Percentiles rank a stretch among this genome's conserved stretches.
These are phyloP conservation scores for Scarus forsteni DNA, from an alignment of 2,797 vertebrate species.

Conservation along the genomic window DNA sequence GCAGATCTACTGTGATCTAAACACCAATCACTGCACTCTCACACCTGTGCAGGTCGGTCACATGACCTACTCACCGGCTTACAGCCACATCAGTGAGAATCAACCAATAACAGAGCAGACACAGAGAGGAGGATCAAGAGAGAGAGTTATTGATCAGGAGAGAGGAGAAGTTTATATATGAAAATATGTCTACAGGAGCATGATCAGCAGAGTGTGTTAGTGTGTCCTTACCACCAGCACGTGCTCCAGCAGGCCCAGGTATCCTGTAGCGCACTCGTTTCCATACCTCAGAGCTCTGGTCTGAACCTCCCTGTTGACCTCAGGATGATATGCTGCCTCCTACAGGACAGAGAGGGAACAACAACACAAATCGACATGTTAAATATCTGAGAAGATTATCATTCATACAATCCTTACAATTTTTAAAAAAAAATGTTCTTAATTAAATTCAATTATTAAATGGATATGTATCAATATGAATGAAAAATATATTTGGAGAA, in stretches of 20 bases:
- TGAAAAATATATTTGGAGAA: too few species aligned
- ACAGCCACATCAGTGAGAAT: conserved; percentile 59
- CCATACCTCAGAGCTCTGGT: conserved; percentile 92
- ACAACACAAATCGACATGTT: background rate
- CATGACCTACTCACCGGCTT: conserved; percentile 87
- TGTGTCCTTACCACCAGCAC: conserved; percentile 92
- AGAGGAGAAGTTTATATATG: background rate
- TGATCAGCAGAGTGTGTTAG: background rate
- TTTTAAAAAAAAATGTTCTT: too few species aligned
- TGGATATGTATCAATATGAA: too few species aligned
- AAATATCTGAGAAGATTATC: too few species aligned
- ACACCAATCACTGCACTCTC: conserved; percentile 53
- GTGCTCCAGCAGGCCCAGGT: conserved; percentile 95
- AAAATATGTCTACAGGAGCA: background rate
- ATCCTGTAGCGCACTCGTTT: conserved; percentile 93
- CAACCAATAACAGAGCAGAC: conserved; percentile 49
- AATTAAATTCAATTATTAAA: too few species aligned
- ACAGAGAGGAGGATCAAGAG: conserved; percentile 25
- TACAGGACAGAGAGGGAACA: conserved; percentile 53
- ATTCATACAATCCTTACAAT: too few species aligned
- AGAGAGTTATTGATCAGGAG: conserved; percentile 21
- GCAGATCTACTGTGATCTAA: background rate
- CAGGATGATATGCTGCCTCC: conserved; percentile 95
- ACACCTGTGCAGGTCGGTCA: conserved; percentile 69
- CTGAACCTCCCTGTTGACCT: conserved; percentile 91